Conservation (phyloP, 2,888 invertebrate genomes). For the Drosophila anomelani region DNA sequence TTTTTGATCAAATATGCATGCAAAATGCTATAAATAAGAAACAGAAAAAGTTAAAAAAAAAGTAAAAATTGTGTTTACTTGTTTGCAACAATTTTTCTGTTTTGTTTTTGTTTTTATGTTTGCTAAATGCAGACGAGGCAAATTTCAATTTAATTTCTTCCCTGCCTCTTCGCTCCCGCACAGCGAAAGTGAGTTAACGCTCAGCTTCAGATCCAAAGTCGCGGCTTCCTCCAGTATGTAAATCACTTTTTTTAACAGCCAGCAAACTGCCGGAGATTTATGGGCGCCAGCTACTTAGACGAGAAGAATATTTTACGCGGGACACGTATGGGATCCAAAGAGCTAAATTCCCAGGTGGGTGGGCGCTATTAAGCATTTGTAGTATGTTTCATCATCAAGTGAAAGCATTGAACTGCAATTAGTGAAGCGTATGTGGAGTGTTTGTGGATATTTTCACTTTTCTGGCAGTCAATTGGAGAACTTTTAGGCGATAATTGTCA, state of each 20-base stretch:
- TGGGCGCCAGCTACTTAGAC: slow-evolving; percentile 69
- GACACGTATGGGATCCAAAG: slow-evolving; percentile 41
- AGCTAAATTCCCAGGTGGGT: slow-evolving; percentile 34
- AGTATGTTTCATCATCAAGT: background rate
- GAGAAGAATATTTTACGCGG: slow-evolving; percentile 65
- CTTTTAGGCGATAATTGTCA: slow-evolving; percentile 1
- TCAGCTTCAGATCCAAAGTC: slow-evolving; percentile 27
- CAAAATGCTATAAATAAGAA: slow-evolving; percentile 54
- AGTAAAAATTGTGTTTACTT: slow-evolving; percentile 23
- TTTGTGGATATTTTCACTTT: slow-evolving; percentile 37
- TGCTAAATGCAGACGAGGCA: slow-evolving; percentile 47
- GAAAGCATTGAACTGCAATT: slow-evolving; percentile 44
- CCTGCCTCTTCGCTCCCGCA: slow-evolving; percentile 18
- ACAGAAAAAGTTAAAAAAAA: slow-evolving; percentile 1
- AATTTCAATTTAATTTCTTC: slow-evolving; percentile 68
- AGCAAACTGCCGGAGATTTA: slow-evolving; percentile 69
- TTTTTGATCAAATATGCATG: slow-evolving; percentile 70
- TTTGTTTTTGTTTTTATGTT: slow-evolving; percentile 16
- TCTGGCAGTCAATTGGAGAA: slow-evolving; percentile 14
- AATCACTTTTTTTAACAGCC: slow-evolving; percentile 66
- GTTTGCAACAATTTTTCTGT: slow-evolving; percentile 24
- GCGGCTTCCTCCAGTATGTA: slow-evolving; percentile 59
- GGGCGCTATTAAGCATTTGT: slow-evolving; percentile 6
- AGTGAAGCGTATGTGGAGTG: slow-evolving; percentile 4
- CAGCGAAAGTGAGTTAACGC: slow-evolving; percentile 37